A percentile compares a stretch with the other conserved stretches of the same genome.
Conservation (phyloP, 2,797 vertebrate genomes). For the Botia kubotai region DNA sequence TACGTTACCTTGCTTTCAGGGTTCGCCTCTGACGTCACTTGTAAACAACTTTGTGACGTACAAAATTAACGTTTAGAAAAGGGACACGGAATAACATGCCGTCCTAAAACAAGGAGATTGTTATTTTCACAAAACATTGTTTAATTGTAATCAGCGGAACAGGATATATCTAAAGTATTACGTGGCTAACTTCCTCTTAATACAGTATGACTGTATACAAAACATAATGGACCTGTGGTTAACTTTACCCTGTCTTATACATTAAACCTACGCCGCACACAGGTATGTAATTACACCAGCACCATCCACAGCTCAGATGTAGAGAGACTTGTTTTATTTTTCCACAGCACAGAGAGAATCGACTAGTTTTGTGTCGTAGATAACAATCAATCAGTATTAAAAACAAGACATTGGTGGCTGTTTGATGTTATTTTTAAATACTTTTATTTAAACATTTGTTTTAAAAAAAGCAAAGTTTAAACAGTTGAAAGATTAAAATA, state of each 20-base stretch:
- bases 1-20: background rate
- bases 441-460: slow-evolving; percentile 56
- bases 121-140: background rate
- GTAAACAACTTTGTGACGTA: background rate
- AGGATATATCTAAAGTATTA: background rate
- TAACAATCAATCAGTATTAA: background rate
- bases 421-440: slow-evolving; percentile 52
- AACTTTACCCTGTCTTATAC: background rate
- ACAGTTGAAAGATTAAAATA: slow-evolving; percentile 51
- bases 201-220: no score
- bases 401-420: background rate
- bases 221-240: no score
- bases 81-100: background rate
- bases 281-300: background rate
- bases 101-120: background rate
- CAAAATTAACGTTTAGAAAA: background rate
- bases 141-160: background rate
- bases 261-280: background rate
- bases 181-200: background rate
- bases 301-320: background rate
- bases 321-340: background rate
- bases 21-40: background rate
- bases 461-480: slow-evolving; percentile 38
- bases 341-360: background rate
- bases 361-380: no score